phyloP scores from a whole-genome alignment of 2,113 vertebrate species.

The Pedetes capensis region DNA sequence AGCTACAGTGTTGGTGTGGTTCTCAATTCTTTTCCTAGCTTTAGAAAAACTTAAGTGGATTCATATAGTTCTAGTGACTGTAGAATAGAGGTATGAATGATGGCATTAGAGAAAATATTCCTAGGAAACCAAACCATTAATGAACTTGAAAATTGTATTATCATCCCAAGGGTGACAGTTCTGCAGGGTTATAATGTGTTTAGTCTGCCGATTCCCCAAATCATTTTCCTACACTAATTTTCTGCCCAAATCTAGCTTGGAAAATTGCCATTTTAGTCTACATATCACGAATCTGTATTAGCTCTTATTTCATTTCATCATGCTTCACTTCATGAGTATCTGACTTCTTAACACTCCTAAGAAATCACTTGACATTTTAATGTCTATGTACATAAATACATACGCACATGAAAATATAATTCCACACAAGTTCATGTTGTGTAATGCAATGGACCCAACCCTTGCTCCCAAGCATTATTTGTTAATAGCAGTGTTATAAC shows the following conservation, averaged over 20 bases:
- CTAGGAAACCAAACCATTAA: background rate
- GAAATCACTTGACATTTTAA: background rate
- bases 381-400: background rate
- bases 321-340: background rate
- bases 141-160: background rate
- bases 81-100: background rate
- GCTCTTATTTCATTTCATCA: background rate
- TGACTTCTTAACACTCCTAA: background rate
- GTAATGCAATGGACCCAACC: background rate
- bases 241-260: background rate
- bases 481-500: rapidly evolving
- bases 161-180: background rate
- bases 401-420: background rate
- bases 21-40: background rate
- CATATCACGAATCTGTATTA: background rate
- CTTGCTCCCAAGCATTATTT: too few species aligned
- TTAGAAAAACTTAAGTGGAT: background rate
- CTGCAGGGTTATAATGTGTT: background rate
- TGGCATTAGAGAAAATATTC: background rate
- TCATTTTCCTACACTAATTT: background rate
- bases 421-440: background rate
- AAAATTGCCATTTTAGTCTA: background rate
- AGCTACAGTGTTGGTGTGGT: background rate
- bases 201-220: background rate
- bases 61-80: background rate